Conservation (phyloP, 2,888 invertebrate genomes). For the Ecdyonurus torrentis region DNA sequence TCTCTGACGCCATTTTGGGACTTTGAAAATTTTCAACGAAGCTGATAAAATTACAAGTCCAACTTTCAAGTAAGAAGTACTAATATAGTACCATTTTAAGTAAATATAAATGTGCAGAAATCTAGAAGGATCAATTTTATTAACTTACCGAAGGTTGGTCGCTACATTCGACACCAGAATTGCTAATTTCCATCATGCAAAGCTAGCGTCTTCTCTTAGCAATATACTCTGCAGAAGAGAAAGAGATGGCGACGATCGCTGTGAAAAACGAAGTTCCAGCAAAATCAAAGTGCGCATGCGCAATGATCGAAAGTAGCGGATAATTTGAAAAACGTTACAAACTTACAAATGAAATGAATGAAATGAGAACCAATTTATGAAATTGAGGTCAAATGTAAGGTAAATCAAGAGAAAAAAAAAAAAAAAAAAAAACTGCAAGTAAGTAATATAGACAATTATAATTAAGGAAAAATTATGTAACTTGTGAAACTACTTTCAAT, state of each 20-base stretch:
- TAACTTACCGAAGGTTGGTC: slow-evolving; percentile 10
- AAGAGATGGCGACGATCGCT: slow-evolving; percentile 20
- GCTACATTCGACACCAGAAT: slow-evolving; percentile 6
- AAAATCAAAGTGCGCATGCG: slow-evolving; percentile 43
- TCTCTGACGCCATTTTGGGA: slow-evolving; percentile 78
- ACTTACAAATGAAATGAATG: no score
- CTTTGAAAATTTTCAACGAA: slow-evolving; percentile 45
- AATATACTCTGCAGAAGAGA: slow-evolving; percentile 13
- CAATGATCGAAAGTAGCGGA: background rate
- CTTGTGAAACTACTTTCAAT: no score
- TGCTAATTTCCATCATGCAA: slow-evolving; percentile 8
- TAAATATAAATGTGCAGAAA: background rate
- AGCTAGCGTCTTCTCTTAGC: slow-evolving; percentile 5
- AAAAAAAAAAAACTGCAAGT: no score
- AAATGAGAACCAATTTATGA: no score
- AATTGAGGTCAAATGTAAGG: no score
- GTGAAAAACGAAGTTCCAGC: slow-evolving; percentile 36
- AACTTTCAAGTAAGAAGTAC: background rate
- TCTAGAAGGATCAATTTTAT: background rate
- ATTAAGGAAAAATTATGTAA: no score
- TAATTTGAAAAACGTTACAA: no score
- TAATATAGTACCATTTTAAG: background rate
- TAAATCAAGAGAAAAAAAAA: no score
- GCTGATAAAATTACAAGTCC: slow-evolving; percentile 4
- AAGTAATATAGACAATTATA: no score